Evolutionary conservation across 2,888 invertebrate species (phyloP).

Genomic region (Acrocyrtus sp.): DNA sequence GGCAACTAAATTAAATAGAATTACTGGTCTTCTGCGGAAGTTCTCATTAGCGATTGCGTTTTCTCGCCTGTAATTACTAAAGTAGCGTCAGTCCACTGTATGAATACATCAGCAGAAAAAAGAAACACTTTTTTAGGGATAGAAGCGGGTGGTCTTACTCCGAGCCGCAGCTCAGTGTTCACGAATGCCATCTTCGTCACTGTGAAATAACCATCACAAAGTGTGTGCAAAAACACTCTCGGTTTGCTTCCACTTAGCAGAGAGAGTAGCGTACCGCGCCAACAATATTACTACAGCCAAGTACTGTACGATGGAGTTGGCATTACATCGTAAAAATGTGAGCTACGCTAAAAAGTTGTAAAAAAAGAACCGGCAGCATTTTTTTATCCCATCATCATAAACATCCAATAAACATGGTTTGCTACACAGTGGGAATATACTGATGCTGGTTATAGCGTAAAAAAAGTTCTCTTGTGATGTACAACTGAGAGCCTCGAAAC

Average conservation of each 20-base stretch:
- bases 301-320: slow-evolving; percentile 23
- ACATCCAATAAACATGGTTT: background rate
- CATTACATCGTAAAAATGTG: background rate
- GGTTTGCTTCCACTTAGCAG: too few relatives aligned
- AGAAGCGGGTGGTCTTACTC: background rate
- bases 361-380: too few relatives aligned
- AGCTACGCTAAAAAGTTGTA: background rate
- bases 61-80: background rate
- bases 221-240: background rate
- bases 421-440: too few relatives aligned
- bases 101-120: background rate
- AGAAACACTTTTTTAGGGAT: background rate
- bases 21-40: background rate
- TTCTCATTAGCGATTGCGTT: background rate
- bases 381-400: too few relatives aligned
- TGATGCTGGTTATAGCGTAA: too few relatives aligned
- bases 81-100: background rate
- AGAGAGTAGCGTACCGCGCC: too few relatives aligned
- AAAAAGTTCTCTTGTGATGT: too few relatives aligned
- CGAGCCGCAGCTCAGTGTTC: slow-evolving; percentile 14
- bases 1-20: slow-evolving; percentile 3
- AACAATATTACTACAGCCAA: background rate
- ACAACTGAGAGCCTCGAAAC: too few relatives aligned
- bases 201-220: slow-evolving; percentile 28
- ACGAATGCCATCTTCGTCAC: slow-evolving; percentile 57